phyloP scores from a whole-genome alignment of 2,113 vertebrate genomes.

The Tragelaphus buxtoni region DNA sequence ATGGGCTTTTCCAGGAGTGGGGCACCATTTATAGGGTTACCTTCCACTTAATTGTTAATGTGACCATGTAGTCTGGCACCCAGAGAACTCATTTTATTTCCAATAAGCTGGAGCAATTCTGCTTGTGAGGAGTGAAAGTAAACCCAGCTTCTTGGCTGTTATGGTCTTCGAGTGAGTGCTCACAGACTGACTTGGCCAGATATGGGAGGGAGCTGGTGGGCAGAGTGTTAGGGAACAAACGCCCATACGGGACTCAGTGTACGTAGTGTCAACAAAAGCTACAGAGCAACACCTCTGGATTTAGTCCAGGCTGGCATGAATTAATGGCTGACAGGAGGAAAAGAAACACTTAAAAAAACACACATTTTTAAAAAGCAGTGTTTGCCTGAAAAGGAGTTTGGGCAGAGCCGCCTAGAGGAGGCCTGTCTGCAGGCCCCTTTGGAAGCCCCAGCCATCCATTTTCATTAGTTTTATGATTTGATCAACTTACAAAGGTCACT shows the following conservation, averaged over 20 bases:
- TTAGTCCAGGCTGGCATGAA: not conserved
- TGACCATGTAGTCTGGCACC: not conserved
- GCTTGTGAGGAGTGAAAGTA: not conserved
- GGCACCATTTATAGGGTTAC: not conserved
- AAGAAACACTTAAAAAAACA: not conserved
- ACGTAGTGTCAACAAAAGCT: not conserved
- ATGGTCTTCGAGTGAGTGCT: not conserved
- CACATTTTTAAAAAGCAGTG: not conserved
- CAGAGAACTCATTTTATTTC: not conserved
- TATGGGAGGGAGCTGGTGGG: not conserved
- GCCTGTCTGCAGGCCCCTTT: not conserved
- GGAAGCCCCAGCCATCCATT: slow-evolving; percentile 16
- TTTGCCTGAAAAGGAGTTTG: not conserved
- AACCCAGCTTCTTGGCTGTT: not conserved
- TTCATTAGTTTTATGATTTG: slow-evolving; percentile 60
- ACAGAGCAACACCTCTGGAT: not conserved
- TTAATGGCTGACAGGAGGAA: slow-evolving; percentile 24
- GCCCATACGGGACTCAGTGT: not conserved
- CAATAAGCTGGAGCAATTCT: not conserved
- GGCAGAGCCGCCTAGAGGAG: not conserved
- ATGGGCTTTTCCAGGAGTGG: not conserved
- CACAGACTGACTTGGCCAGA: not conserved
- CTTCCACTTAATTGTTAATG: not conserved
- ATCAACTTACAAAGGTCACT: slow-evolving; percentile 44
- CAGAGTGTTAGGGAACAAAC: not conserved